Base-by-base conservation (phyloP, 2,888 invertebrate species). In the Dasypolia templi region DNA sequence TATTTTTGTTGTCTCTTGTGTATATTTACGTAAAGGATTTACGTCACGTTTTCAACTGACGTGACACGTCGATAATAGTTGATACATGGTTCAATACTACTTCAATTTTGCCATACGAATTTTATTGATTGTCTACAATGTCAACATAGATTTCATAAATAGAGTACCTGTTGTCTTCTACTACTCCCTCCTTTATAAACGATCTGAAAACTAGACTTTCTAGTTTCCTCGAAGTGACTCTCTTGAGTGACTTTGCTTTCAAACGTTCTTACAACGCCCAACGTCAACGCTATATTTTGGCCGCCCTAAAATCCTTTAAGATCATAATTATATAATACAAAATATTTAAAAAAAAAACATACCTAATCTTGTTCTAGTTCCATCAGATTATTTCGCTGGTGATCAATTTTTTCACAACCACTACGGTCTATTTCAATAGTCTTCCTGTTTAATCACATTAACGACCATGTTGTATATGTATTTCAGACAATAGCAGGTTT, bases 21-120 rank as follows among this genome's bases (percentile, higher is more conserved):
- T 72, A 61, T 83, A 78, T 90, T 90, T 90, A 83, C 76, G 68
- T 81, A 87, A 84, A 78, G 85, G 87, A 79, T 89, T 87, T 86
- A 75, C 78, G 85, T 86, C 82, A 85, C 62, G 29, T 70, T 74
- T 73, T 66, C 56, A 59, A 72, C 32, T 53, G 62, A 67, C 63
- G 70, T 79, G 64, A 73, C 66, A 75, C 72, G 59, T 63, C 55
- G 35, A 67, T 70, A 63, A 64, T 73, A 67, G 62, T 68, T 55
- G 70, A 59, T 62, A 58, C 46, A 56, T 35, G 42, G 44, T 46
- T 70, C 49, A 26, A 51, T 71, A 39, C 42, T n/a, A 12, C 49
- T 32, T 64, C n/a, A 64, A 49, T 80, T 77, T 56, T 68, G 32
- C 19, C 55, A 22, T 14, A 46, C 11, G 1, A 19, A 35, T 26